These are phyloP conservation scores for Yponomeuta malinellus DNA, from an alignment of 2,888 invertebrate species.

Conservation along the genomic window DNA sequence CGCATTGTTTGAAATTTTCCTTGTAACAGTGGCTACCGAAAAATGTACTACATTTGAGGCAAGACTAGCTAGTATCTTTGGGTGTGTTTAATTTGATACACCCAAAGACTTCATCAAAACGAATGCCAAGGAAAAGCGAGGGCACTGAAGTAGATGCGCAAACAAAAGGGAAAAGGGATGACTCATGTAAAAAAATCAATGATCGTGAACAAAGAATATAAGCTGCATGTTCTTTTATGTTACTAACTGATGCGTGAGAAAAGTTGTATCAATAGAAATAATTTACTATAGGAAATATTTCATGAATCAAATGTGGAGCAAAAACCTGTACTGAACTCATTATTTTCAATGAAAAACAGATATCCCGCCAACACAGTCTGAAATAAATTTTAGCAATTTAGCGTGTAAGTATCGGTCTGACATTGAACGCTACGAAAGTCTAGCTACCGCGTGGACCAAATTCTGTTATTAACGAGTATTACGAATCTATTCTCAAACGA, in stretches of 20 bases:
- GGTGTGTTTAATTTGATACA: background rate
- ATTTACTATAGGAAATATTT: background rate
- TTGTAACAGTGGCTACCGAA: background rate
- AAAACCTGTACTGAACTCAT: background rate
- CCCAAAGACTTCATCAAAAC: background rate
- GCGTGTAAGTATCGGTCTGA: constrained; percentile 31
- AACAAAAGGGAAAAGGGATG: background rate
- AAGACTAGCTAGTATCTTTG: background rate
- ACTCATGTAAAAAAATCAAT: background rate
- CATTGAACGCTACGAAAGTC: constrained; percentile 41
- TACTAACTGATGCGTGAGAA: background rate
- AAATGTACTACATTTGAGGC: background rate
- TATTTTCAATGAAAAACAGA: background rate
- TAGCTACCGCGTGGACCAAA: constrained; percentile 31
- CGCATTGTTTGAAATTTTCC: background rate
- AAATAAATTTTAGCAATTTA: constrained; percentile 1
- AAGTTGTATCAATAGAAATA: background rate
- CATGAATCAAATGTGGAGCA: background rate
- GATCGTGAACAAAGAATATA: background rate
- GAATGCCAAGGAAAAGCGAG: background rate
- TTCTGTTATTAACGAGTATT: constrained; percentile 1
- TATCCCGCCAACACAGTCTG: background rate
- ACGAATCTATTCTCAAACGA: background rate
- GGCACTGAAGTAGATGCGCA: background rate
- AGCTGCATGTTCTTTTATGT: background rate